A percentile compares a stretch with the other conserved stretches of the same genome.
phyloP scores from a whole-genome alignment of 2,888 invertebrate species.

The Cryptosula pallasiana region DNA sequence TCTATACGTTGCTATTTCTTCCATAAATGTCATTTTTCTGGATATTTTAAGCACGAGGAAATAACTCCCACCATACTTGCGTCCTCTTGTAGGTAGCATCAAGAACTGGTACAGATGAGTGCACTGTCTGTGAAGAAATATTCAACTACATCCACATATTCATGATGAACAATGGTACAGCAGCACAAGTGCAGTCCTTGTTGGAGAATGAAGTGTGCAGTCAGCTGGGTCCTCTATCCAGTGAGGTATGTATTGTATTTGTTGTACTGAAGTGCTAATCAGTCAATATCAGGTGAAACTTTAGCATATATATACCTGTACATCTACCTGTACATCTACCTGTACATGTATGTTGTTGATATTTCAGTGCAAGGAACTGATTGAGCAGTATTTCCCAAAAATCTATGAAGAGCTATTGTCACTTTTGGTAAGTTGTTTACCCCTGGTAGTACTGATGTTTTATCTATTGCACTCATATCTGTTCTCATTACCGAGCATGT shows the following conservation, averaged over 20 bases:
- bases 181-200: not conserved
- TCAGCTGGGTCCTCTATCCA: not conserved
- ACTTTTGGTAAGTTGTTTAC: slow-evolving; percentile 24
- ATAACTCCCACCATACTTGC: not conserved
- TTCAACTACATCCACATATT: not conserved
- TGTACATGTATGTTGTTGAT: no score
- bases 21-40: no score
- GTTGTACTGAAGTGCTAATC: not conserved
- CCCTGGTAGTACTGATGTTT: no score
- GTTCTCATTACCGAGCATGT: no score
- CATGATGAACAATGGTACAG: slow-evolving; percentile 1
- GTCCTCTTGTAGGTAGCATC: not conserved
- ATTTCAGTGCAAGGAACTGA: slow-evolving; percentile 23
- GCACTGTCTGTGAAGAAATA: slow-evolving; percentile 12
- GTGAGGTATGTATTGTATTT: not conserved
- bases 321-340: no score
- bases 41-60: not conserved
- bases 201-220: slow-evolving; percentile 15
- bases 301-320: no score
- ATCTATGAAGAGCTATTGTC: slow-evolving; percentile 7
- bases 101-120: not conserved
- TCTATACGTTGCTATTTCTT: no score
- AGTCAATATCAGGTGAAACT: no score
- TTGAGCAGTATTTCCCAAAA: slow-evolving; percentile 25
- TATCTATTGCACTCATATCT: no score